Evolutionary conservation across 1,140 invertebrate genomes (phyloP), one percentile per base, ranked within the genome.

Genomic region (Drosophila sproati): DNA sequence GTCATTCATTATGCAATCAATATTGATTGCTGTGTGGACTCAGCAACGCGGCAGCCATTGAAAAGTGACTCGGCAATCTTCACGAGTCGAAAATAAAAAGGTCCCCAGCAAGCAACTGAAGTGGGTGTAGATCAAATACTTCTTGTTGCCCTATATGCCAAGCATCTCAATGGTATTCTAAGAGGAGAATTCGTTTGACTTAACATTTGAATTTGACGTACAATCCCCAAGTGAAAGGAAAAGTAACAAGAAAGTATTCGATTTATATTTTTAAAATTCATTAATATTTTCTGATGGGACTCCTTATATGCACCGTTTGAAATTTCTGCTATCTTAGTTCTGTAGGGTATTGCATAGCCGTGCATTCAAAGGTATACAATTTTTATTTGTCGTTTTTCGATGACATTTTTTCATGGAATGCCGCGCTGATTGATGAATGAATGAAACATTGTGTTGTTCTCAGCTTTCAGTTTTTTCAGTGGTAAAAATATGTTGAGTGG

Each of bases 1-100:
- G 83, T 88, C 83, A 88, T 87, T 88, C 83, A 88, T 88, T 88
- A 88, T 88, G 85, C 83, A 88, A 88, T 88, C 83, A 88, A 88
- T 88, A 88, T 83, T 88, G 83, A 88, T 88, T 88, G 85, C 83
- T 88, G 63, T 63, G 78, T 78, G 79, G 68, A 61, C 60, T 37
- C 63, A 51, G 47, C 71, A 47, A 54, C 68, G 61, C 73, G 73
- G 41, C 60, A 73, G 72, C 75, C 81, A 69, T 71, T 82, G 80
- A 82, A 79, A 72, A 87, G 73, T 88, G 83, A 88, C 83, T 88
- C 80, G 83, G 67, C 82, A 87, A 82, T 86, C 82, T 87, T 88
- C 72, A 76, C 48, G 34, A 28, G 55, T 56, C 56, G 3, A 67
- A 59, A 47, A 72, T 52, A 56, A 66, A 61, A 67, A 45, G 31